Evolutionary conservation across 53 echinoderm and acorn worm species (phyloP).

Genomic region (Paelopatides confundens): DNA sequence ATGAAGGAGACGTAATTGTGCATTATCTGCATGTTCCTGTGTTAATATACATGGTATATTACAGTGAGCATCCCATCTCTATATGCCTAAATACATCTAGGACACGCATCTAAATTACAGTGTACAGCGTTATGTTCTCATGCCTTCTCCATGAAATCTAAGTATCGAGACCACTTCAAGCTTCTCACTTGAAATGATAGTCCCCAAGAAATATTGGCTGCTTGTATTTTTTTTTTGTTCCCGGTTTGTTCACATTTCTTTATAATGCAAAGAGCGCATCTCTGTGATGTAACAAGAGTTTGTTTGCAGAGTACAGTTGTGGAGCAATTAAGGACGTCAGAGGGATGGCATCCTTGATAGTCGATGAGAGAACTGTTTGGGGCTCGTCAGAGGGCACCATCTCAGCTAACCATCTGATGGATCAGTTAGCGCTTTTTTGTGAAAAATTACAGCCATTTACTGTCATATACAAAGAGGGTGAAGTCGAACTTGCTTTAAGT

Average conservation of each 20-base stretch:
- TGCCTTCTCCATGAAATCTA: not conserved
- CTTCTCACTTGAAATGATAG: not conserved
- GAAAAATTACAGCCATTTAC: not conserved
- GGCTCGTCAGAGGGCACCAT: not conserved
- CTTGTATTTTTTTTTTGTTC: not conserved
- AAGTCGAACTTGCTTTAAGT: not conserved
- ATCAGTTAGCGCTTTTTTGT: not conserved
- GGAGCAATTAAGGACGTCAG: constrained; percentile 9
- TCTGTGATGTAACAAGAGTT: not conserved
- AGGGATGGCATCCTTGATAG: not conserved
- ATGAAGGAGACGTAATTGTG: no score
- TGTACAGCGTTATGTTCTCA: not conserved
- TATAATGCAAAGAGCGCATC: not conserved
- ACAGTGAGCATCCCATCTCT: no score
- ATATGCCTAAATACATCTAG: not conserved
- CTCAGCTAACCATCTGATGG: not conserved
- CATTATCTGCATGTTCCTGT: no score
- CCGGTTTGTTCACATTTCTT: not conserved
- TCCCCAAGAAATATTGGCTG: not conserved
- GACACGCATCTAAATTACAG: not conserved
- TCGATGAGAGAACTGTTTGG: constrained; percentile 8
- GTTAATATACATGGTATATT: no score
- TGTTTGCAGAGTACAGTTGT: constrained; percentile 12
- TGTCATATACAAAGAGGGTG: not conserved
- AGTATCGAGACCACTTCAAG: constrained; percentile 22